Evolutionary conservation across 2,113 vertebrate genomes (phyloP), one percentile per base, ranked within the genome.

Genomic region (Notarius lentiginosus): DNA sequence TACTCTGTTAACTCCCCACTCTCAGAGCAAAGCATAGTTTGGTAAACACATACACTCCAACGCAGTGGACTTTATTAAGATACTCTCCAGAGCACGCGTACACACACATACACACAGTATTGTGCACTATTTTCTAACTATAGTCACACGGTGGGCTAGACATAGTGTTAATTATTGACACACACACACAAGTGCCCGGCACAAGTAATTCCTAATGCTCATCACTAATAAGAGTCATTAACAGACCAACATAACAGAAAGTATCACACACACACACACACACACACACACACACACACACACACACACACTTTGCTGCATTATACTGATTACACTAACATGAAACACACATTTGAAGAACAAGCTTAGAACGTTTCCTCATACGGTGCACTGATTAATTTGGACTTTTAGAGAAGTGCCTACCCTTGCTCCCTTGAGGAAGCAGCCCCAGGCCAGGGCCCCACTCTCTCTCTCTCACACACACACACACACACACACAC

Each of bases 361-460:
- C 17, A 6, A 51, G 20, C 8, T 72, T 3, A n/a, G 73, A 53
- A n/a, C 1, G 8, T 11, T 80, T 80, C 77, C 77, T 80, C 18
- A 20, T 60, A 20, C 6, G 15, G 27, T 58, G 7, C 55, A 34
- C 8, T 79, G 76, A 79, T 79, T 2, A 30, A 56, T n/a, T 72
- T 72, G 30, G 72, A 60, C 56, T 63, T 83, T 61, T 81, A 86
- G 27, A 70, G 41, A 49, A 68, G 49, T 47, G 22, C 60, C 24
- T 55, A 22, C 58, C 41, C 76, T 55, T 60, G 34, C 80, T 87
- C 55, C 49, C 85, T 89, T 86, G 89, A 79, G 30, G 24, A 85
- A 90, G 92, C 91, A 92, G 90, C 90, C 92, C 88, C 73, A 90
- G 90, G 82, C n/a, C n/a, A 65, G 80, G 90, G 60, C 79, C 49